These are phyloP conservation scores for Orestias chungarensis DNA, from an alignment of 2,797 vertebrate species.

Conservation along the genomic window DNA sequence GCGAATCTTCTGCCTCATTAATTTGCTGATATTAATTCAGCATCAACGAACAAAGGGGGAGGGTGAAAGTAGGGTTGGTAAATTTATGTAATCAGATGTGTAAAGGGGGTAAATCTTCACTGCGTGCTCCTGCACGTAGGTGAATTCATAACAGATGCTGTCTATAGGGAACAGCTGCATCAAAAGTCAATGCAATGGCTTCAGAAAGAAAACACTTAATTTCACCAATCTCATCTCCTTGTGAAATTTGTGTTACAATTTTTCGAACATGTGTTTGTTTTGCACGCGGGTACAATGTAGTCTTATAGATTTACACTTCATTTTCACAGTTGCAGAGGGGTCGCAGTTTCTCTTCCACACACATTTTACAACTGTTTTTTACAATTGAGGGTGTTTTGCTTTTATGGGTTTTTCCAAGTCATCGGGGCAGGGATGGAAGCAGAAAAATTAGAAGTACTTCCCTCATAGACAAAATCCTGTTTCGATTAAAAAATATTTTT, in stretches of 20 bases:
- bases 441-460: background rate
- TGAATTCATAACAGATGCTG: slow-evolving; percentile 2
- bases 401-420: slow-evolving; percentile 3
- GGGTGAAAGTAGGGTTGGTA: slow-evolving; percentile 12
- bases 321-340: background rate
- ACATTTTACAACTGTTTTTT: background rate
- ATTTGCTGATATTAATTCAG: slow-evolving; percentile 50
- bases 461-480: background rate
- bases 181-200: background rate
- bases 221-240: background rate
- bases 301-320: background rate
- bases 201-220: background rate
- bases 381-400: background rate
- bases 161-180: background rate
- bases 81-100: slow-evolving; percentile 41
- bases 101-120: slow-evolving; percentile 17
- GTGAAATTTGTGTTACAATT: background rate
- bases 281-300: background rate
- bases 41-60: slow-evolving; percentile 31
- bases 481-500: background rate
- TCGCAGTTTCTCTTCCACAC: background rate
- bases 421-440: background rate
- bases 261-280: background rate
- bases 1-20: slow-evolving; percentile 46
- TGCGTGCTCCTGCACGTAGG: slow-evolving; percentile 1